Percentiles rank a stretch among this genome's conserved stretches.
phyloP scores from a whole-genome alignment of 2,888 invertebrate species.

The Trimorus sp. region DNA sequence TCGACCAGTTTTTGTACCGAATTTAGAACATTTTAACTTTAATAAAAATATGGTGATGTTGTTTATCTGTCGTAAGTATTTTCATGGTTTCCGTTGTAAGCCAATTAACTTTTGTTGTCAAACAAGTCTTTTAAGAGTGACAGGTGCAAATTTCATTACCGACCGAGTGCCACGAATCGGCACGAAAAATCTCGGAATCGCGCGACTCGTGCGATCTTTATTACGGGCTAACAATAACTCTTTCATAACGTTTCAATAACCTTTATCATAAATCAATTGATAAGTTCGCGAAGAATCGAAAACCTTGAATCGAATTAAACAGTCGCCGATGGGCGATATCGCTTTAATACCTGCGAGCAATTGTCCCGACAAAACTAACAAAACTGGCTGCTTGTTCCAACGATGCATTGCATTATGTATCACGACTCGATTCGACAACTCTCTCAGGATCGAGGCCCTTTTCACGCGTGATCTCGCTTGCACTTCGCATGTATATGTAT shows the following conservation, averaged over 20 bases:
- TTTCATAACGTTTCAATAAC: slow-evolving; percentile 54
- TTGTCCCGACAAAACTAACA: slow-evolving; percentile 67
- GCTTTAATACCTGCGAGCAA: slow-evolving; percentile 67
- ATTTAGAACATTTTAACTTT: too few species aligned
- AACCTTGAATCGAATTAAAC: slow-evolving; percentile 68
- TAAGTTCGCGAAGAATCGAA: slow-evolving; percentile 66
- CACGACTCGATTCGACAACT: slow-evolving; percentile 64
- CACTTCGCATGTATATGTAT: slow-evolving; percentile 61
- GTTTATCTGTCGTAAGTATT: too few species aligned
- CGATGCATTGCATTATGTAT: slow-evolving; percentile 65
- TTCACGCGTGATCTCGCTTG: slow-evolving; percentile 62
- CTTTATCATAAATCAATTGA: slow-evolving; percentile 55
- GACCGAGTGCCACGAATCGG: background rate
- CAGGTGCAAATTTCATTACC: too few species aligned
- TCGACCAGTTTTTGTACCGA: too few species aligned
- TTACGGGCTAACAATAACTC: slow-evolving; percentile 37
- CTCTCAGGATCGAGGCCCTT: slow-evolving; percentile 62
- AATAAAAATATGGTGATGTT: too few species aligned
- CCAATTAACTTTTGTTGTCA: too few species aligned
- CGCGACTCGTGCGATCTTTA: slow-evolving; percentile 28
- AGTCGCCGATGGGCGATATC: slow-evolving; percentile 67
- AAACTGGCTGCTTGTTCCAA: slow-evolving; percentile 59
- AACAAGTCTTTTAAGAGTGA: too few species aligned
- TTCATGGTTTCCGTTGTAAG: too few species aligned
- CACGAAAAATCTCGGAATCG: background rate